A percentile compares a stretch with the other conserved stretches of the same genome.
Conservation (phyloP, 2,797 vertebrate species). For the Pangasius sanitwongsei region DNA sequence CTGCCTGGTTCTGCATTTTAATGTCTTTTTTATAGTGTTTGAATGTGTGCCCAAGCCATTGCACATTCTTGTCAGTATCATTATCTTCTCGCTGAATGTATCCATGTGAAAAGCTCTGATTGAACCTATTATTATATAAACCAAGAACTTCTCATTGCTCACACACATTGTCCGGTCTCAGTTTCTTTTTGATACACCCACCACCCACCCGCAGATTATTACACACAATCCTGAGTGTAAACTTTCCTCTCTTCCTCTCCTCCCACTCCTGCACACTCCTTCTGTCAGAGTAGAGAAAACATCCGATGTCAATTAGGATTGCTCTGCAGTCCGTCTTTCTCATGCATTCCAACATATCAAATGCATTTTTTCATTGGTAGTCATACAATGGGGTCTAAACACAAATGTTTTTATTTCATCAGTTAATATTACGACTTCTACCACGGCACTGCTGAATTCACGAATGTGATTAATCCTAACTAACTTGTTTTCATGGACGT, state of each 20-base stretch:
- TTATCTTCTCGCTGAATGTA: slow-evolving; percentile 9
- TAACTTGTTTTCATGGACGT: background rate
- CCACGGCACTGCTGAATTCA: background rate
- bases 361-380: background rate
- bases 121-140: background rate
- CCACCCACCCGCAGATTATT: slow-evolving; percentile 2
- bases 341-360: slow-evolving; percentile 14
- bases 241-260: slow-evolving; percentile 21
- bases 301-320: slow-evolving; percentile 24
- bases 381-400: background rate
- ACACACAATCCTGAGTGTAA: slow-evolving; percentile 20
- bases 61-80: slow-evolving; percentile 17
- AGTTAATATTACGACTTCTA: background rate
- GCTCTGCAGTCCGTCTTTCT: background rate
- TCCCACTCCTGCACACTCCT: slow-evolving; percentile 6
- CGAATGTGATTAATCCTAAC: background rate
- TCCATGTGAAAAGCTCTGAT: slow-evolving; percentile 20
- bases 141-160: slow-evolving; percentile 15
- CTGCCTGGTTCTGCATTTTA: slow-evolving; percentile 24
- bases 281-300: background rate
- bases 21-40: slow-evolving; percentile 6
- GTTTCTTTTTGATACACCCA: slow-evolving; percentile 16
- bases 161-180: background rate
- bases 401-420: background rate
- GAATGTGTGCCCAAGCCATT: slow-evolving; percentile 25